Evolutionary conservation across 2,797 vertebrate species (phyloP).

Genomic region (Nyctalus aviator): DNA sequence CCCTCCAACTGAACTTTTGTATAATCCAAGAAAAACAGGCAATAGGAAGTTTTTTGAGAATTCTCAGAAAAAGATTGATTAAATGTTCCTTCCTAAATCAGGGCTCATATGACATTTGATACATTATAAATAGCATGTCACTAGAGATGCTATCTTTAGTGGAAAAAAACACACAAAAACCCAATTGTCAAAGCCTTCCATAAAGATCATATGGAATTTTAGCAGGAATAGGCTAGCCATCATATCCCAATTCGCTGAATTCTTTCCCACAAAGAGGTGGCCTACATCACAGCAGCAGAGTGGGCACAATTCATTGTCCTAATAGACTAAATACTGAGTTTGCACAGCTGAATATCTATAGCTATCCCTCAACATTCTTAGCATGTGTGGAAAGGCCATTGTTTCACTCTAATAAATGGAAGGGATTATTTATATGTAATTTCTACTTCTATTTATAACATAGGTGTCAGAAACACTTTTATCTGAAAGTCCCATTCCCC

Average conservation of each 20-base stretch:
- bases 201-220: constrained; percentile 8
- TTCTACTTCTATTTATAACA: background rate
- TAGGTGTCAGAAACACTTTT: constrained; percentile 54
- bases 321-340: background rate
- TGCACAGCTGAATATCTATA: constrained; percentile 1
- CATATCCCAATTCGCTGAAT: background rate
- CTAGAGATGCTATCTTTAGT: constrained; percentile 33
- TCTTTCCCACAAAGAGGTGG: background rate
- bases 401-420: constrained; percentile 57
- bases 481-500: background rate
- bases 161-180: background rate
- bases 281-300: constrained; percentile 26
- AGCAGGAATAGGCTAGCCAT: constrained; percentile 2
- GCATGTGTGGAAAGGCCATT: constrained; percentile 7
- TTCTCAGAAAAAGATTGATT: constrained; percentile 41
- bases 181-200: background rate
- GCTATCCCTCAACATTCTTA: constrained; percentile 26
- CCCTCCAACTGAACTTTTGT: background rate
- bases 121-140: constrained; percentile 41
- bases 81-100: constrained; percentile 23
- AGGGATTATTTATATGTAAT: constrained; percentile 45
- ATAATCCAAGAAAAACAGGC: background rate
- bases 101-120: constrained; percentile 18
- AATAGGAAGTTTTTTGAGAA: constrained; percentile 22
- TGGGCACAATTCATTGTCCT: background rate